Evolutionary conservation across 2,888 invertebrate species (phyloP).

Genomic region (Calameuta pallipes): DNA sequence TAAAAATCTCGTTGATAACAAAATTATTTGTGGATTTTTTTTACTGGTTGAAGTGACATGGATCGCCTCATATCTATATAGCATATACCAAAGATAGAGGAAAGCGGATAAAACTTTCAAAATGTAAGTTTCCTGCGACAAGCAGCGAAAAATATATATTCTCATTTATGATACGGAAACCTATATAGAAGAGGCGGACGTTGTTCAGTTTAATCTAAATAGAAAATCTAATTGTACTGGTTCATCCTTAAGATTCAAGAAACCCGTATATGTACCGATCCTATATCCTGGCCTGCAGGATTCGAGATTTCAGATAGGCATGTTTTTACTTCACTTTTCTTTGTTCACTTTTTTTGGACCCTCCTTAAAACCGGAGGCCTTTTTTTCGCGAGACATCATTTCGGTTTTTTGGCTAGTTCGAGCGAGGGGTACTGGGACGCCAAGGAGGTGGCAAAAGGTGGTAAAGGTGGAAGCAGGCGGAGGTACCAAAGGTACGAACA

Average conservation of each 20-base stretch:
- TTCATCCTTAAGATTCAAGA: conserved; percentile 7
- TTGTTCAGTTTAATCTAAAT: conserved; percentile 13
- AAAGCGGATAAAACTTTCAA: not conserved
- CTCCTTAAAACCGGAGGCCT: not conserved
- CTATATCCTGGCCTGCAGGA: not conserved
- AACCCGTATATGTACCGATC: not conserved
- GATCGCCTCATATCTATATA: too few species aligned
- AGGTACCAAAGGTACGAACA: conserved; percentile 34
- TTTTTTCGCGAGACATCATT: conserved; percentile 29
- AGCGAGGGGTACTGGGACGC: conserved; percentile 2
- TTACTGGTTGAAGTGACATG: too few species aligned
- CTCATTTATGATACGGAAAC: not conserved
- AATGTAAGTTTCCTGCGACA: not conserved
- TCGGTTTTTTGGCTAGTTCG: conserved; percentile 34
- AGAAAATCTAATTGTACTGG: conserved; percentile 16
- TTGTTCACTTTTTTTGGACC: not conserved
- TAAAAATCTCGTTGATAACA: too few species aligned
- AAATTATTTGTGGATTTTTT: too few species aligned
- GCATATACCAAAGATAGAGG: not conserved
- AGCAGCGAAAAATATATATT: not conserved
- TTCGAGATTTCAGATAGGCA: not conserved
- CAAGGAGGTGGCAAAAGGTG: conserved; percentile 16
- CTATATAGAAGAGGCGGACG: not conserved
- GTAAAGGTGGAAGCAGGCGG: conserved; percentile 10
- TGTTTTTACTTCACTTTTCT: not conserved